These are phyloP conservation scores for Glaucopsyche alexis DNA, from an alignment of 2,888 invertebrate species.

Conservation along the genomic window DNA sequence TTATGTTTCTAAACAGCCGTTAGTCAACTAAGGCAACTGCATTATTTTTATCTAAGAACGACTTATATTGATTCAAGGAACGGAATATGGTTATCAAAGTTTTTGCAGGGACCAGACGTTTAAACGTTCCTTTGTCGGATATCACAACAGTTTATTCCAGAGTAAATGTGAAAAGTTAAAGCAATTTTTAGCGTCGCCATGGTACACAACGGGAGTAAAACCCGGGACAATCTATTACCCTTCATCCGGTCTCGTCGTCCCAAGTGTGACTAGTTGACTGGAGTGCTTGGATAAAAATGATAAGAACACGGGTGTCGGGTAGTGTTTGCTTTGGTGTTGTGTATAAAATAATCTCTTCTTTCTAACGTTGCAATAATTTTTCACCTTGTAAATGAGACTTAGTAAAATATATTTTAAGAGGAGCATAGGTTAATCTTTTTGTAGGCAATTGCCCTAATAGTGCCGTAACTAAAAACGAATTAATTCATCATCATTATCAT, in stretches of 20 bases:
- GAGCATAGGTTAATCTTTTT: no score
- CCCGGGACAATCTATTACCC: conserved; percentile 25
- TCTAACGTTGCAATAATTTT: no score
- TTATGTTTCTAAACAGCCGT: no score
- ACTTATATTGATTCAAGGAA: neutral
- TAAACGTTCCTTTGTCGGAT: conserved; percentile 3
- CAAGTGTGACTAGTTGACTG: conserved; percentile 21
- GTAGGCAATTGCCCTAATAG: no score
- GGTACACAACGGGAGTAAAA: conserved; percentile 21
- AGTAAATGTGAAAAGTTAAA: conserved; percentile 17
- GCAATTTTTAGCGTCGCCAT: conserved; percentile 24
- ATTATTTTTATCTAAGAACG: neutral
- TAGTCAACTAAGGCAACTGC: no score
- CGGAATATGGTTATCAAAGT: neutral
- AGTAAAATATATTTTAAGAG: no score
- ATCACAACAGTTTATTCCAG: conserved; percentile 11
- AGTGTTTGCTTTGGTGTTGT: neutral
- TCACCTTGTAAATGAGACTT: no score
- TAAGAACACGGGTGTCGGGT: conserved; percentile 2
- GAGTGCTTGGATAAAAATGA: conserved; percentile 23
- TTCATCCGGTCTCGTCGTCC: conserved; percentile 22
- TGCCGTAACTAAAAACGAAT: no score
- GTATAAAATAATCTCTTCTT: neutral
- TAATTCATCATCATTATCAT: no score
- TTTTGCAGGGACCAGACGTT: neutral